Evolutionary conservation across 2,113 vertebrate species (phyloP).

Genomic region (Glareola pratincola): DNA sequence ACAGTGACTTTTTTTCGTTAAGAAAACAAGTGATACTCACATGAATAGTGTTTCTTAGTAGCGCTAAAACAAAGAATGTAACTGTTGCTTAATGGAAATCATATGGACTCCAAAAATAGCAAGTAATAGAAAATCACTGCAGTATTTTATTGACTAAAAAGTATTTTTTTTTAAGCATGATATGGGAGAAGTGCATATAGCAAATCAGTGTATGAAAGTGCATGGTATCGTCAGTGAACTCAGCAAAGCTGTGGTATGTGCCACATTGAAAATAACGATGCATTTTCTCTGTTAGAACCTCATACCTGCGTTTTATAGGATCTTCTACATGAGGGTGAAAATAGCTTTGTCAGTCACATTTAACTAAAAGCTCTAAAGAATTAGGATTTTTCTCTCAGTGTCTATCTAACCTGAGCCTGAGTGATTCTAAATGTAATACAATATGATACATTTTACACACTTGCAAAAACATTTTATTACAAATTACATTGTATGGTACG

Average conservation of each 20-base stretch:
- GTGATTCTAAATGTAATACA: slow-evolving; percentile 52
- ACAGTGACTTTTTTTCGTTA: slow-evolving; percentile 28
- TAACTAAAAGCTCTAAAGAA: slow-evolving; percentile 31
- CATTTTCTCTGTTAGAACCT: neutral
- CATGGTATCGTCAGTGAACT: neutral
- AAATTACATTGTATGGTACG: slow-evolving; percentile 44
- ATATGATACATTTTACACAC: slow-evolving; percentile 62
- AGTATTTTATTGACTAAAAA: slow-evolving; percentile 56
- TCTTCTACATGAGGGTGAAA: neutral
- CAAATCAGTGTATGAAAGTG: neutral
- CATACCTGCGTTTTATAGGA: neutral
- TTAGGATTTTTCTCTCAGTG: neutral
- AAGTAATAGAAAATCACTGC: slow-evolving; percentile 45
- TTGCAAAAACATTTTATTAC: slow-evolving; percentile 70
- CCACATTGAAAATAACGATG: neutral
- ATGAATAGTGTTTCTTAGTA: slow-evolving; percentile 15
- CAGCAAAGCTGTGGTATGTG: neutral
- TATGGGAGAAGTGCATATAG: neutral
- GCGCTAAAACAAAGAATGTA: slow-evolving; percentile 3
- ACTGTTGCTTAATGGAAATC: neutral
- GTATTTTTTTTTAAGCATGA: slow-evolving; percentile 7
- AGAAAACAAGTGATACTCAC: slow-evolving; percentile 53
- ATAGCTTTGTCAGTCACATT: neutral
- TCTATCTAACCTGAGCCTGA: slow-evolving; percentile 48
- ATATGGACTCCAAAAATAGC: slow-evolving; percentile 36